Evolutionary conservation across 2,113 vertebrate species (phyloP).

Genomic region (Odontophorus gujanensis): DNA sequence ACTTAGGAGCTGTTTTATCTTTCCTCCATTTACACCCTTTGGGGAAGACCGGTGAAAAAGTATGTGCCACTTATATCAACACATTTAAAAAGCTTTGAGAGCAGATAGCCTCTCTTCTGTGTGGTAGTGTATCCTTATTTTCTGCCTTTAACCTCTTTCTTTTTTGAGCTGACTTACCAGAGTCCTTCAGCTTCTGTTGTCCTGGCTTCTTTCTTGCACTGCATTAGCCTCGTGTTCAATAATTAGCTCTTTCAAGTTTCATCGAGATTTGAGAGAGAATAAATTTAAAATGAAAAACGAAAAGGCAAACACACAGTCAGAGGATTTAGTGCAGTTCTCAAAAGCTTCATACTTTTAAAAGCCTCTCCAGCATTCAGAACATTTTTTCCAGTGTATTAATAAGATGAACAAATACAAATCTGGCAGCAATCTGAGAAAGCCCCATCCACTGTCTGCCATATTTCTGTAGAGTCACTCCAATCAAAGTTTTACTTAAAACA

Average conservation of each 20-base stretch:
- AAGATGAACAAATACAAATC: neutral
- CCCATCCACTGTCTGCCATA: neutral
- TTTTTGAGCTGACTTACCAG: neutral
- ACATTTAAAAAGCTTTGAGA: neutral
- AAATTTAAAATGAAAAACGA: neutral
- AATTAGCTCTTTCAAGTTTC: neutral
- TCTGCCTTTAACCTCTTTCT: neutral
- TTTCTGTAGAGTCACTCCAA: neutral
- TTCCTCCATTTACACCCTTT: neutral
- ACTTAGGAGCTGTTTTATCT: neutral
- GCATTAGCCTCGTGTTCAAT: neutral
- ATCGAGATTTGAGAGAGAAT: neutral
- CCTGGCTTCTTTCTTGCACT: neutral
- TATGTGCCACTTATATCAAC: neutral
- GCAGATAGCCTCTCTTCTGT: neutral
- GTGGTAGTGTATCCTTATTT: neutral
- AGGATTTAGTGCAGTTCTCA: neutral
- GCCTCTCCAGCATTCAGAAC: rapidly evolving
- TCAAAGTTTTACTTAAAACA: neutral
- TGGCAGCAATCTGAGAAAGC: neutral
- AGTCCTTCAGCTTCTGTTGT: neutral
- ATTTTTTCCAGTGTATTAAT: neutral
- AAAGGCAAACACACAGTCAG: neutral
- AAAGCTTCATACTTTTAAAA: neutral
- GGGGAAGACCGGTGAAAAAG: neutral